A percentile compares a stretch with the other conserved stretches of the same genome.
Conservation (phyloP, 2,113 vertebrate genomes). For the Cavia porcellus region DNA sequence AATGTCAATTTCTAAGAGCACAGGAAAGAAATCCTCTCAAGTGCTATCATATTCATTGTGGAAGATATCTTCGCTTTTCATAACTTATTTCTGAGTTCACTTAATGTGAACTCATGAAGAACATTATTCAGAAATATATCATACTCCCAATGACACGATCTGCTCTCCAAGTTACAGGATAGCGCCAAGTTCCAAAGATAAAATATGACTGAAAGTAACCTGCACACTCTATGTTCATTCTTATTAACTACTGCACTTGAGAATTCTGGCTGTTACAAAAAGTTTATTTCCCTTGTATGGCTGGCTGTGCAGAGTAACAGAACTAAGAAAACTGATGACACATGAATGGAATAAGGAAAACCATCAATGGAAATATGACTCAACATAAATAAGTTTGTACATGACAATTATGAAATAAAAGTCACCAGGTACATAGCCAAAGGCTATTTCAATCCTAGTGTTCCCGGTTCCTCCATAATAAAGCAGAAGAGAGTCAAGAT, state of each 20-base stretch:
- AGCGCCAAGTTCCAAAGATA: background rate
- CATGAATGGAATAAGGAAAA: background rate
- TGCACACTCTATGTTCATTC: conserved; percentile 18
- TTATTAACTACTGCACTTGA: background rate
- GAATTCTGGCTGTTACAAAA: conserved; percentile 58
- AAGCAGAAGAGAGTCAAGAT: conserved; percentile 56
- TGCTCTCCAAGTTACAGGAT: background rate
- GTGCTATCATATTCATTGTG: background rate
- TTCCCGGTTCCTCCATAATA: background rate
- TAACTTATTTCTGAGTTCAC: conserved; percentile 60
- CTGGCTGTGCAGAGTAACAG: background rate
- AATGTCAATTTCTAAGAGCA: conserved; percentile 47
- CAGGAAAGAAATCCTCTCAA: conserved; percentile 36
- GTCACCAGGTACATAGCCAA: background rate
- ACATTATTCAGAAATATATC: conserved; percentile 39
- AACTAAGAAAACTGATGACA: background rate
- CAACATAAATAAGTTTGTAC: conserved; percentile 37
- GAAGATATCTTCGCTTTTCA: conserved; percentile 56
- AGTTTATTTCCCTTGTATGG: conserved; percentile 48
- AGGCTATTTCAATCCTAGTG: background rate
- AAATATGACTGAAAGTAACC: background rate
- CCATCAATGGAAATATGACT: background rate
- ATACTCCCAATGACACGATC: conserved; percentile 31
- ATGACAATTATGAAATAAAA: conserved; percentile 59
- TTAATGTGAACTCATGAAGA: conserved; percentile 34